Evolutionary conservation across 2,888 invertebrate species (phyloP).

Genomic region (Ochropleura plecta): DNA sequence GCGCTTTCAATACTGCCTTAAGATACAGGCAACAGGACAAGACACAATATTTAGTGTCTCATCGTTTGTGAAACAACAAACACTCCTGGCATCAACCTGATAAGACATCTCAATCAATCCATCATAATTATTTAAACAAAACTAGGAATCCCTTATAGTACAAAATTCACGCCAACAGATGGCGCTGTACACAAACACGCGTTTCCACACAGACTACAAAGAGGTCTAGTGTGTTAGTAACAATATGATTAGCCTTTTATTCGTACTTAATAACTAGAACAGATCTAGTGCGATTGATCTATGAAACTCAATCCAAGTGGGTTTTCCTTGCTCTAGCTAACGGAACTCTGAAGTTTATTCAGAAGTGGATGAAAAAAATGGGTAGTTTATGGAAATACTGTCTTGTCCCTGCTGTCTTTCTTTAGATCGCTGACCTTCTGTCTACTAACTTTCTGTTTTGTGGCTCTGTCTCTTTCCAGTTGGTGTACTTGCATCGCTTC

Average conservation of each 20-base stretch:
- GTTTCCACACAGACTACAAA: too few species aligned
- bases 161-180: constrained; percentile 52
- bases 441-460: background rate
- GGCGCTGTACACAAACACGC: constrained; percentile 54
- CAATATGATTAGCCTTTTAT: too few species aligned
- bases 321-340: too few species aligned
- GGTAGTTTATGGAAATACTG: background rate
- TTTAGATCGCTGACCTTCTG: constrained; percentile 6
- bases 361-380: background rate
- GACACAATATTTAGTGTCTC: background rate
- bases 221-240: too few species aligned
- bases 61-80: background rate
- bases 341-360: too few species aligned
- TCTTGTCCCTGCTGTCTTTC: background rate
- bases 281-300: too few species aligned
- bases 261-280: too few species aligned
- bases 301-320: too few species aligned
- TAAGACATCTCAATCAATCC: background rate
- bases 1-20: too few species aligned
- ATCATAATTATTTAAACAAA: constrained; percentile 3
- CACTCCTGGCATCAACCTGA: background rate
- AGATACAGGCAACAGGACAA: background rate
- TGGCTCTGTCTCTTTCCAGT: constrained; percentile 15
- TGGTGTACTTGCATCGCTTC: constrained; percentile 50
- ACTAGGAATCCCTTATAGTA: constrained; percentile 19